Percentiles rank a stretch among this genome's conserved stretches.
These are phyloP conservation scores for Drosophila burlai DNA, from an alignment of 1,140 invertebrate species.

Conservation along the genomic window DNA sequence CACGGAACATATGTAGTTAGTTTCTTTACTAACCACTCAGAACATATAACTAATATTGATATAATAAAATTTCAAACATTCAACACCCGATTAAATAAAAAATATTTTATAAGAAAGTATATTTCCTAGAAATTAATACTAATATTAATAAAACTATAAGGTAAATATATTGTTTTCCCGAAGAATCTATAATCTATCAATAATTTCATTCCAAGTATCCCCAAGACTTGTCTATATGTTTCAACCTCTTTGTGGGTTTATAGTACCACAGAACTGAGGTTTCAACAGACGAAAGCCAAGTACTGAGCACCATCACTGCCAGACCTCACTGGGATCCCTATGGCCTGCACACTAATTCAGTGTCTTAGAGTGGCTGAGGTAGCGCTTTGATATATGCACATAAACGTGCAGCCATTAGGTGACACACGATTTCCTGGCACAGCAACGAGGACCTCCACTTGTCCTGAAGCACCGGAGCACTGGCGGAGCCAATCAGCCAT, in stretches of 20 bases:
- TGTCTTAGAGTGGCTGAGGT: slow-evolving; percentile 41
- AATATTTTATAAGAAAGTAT: too few species aligned
- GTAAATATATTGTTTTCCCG: background rate
- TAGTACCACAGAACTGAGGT: background rate
- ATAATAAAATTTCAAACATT: too few species aligned
- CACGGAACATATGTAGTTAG: too few species aligned
- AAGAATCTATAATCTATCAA: background rate
- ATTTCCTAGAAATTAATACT: too few species aligned
- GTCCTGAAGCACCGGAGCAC: background rate
- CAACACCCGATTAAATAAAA: too few species aligned
- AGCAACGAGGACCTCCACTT: slow-evolving; percentile 8
- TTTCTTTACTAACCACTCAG: too few species aligned
- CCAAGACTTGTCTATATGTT: background rate
- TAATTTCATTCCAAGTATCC: background rate
- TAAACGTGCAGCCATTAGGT: slow-evolving; percentile 51
- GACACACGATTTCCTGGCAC: slow-evolving; percentile 30
- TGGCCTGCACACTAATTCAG: slow-evolving; percentile 36
- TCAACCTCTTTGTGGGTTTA: background rate
- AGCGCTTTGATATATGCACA: slow-evolving; percentile 56
- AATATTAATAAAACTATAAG: too few species aligned
- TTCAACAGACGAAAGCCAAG: slow-evolving; percentile 2
- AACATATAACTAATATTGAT: too few species aligned
- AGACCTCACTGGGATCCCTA: background rate
- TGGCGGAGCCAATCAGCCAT: slow-evolving; percentile 57
- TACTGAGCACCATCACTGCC: slow-evolving; percentile 5